Evolutionary conservation across 2,888 invertebrate genomes (phyloP).

Genomic region (Euproctis similis): DNA sequence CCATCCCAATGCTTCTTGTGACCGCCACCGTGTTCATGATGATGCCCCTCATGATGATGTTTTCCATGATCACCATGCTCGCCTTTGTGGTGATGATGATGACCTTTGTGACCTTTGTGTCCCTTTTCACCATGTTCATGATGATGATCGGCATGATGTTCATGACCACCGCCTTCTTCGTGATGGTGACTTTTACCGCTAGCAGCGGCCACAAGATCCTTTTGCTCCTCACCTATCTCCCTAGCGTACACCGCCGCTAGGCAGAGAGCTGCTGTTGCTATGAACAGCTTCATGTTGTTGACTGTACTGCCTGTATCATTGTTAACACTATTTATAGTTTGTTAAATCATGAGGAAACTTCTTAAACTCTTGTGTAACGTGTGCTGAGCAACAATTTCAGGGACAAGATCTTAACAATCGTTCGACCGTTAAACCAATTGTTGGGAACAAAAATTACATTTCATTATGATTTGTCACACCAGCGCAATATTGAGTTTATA

Average conservation of each 20-base stretch:
- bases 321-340: slow-evolving; percentile 59
- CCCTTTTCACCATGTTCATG: slow-evolving; percentile 62
- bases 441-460: slow-evolving; percentile 33
- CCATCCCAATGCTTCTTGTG: slow-evolving; percentile 65
- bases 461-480: slow-evolving; percentile 30
- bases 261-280: slow-evolving; percentile 54
- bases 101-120: slow-evolving; percentile 66
- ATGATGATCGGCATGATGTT: slow-evolving; percentile 61
- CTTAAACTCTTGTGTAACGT: slow-evolving; percentile 52
- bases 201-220: slow-evolving; percentile 61
- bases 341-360: slow-evolving; percentile 56
- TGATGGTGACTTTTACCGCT: slow-evolving; percentile 52
- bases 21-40: slow-evolving; percentile 59
- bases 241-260: slow-evolving; percentile 56
- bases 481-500: slow-evolving; percentile 13
- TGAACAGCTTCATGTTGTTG: slow-evolving; percentile 58
- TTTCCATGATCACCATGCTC: slow-evolving; percentile 62
- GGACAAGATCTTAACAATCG: slow-evolving; percentile 45
- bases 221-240: slow-evolving; percentile 52
- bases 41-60: slow-evolving; percentile 60
- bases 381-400: slow-evolving; percentile 43
- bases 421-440: slow-evolving; percentile 52
- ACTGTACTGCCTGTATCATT: slow-evolving; percentile 36
- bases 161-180: slow-evolving; percentile 60
- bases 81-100: slow-evolving; percentile 66